Percentiles rank a stretch among this genome's conserved stretches.
phyloP scores from a whole-genome alignment of 2,888 invertebrate species.

The Latheticus oryzae region DNA sequence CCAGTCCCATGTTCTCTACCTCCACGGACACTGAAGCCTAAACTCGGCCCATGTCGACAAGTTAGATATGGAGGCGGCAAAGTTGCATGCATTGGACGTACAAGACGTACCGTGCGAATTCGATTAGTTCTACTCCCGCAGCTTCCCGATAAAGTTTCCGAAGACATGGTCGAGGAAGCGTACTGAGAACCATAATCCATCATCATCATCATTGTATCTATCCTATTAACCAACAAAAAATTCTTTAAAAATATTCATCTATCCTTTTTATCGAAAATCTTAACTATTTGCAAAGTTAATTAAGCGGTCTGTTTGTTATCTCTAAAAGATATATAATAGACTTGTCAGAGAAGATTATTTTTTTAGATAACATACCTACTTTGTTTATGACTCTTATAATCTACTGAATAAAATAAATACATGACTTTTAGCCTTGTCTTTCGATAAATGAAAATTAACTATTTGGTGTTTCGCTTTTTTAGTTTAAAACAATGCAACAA shows the following conservation, averaged over 20 bases:
- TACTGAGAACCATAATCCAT: conserved; percentile 59
- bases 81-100: conserved; percentile 65
- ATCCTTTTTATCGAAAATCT: too few relatives aligned
- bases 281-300: too few relatives aligned
- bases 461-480: background rate
- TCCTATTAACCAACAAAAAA: too few relatives aligned
- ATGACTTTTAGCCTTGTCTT: too few relatives aligned
- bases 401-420: too few relatives aligned
- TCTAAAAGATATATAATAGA: too few relatives aligned
- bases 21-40: conserved; percentile 86
- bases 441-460: too few relatives aligned
- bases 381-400: too few relatives aligned
- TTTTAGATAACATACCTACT: too few relatives aligned
- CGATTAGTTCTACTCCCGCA: conserved; percentile 68
- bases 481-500: conserved; percentile 10
- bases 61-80: conserved; percentile 65
- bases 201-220: conserved; percentile 55
- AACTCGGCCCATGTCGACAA: conserved; percentile 73
- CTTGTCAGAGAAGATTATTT: too few relatives aligned
- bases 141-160: conserved; percentile 65
- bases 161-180: conserved; percentile 60
- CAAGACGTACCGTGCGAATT: conserved; percentile 71
- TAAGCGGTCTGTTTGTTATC: too few relatives aligned
- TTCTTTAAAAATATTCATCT: too few relatives aligned
- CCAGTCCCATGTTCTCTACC: conserved; percentile 93